A percentile compares a stretch with the other conserved stretches of the same genome.
Evolutionary conservation across 2,797 vertebrate genomes (phyloP).

Genomic region (Coregonus sp.): DNA sequence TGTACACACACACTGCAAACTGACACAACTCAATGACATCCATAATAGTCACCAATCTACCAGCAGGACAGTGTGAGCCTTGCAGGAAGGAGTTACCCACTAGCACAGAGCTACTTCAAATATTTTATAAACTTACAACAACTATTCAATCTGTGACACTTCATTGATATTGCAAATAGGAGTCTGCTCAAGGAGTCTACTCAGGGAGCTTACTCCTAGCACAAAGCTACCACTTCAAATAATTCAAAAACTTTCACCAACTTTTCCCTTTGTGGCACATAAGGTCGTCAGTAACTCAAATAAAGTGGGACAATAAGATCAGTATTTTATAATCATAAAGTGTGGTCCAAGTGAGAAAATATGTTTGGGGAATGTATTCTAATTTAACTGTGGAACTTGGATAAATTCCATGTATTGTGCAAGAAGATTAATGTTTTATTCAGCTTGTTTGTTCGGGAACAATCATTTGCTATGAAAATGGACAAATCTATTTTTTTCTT

Average conservation of each 20-base stretch:
- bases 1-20: conserved; percentile 6
- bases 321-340: neutral
- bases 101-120: neutral
- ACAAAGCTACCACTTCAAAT: neutral
- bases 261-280: neutral
- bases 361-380: neutral
- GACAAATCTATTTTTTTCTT: neutral
- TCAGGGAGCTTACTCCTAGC: neutral
- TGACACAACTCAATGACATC: neutral
- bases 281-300: neutral
- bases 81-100: neutral
- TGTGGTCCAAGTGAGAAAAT: neutral
- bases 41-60: neutral
- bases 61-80: neutral
- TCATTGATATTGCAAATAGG: neutral
- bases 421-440: neutral
- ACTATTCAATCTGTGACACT: neutral
- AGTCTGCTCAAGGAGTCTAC: neutral
- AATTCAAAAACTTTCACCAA: neutral
- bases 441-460: neutral
- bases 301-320: neutral
- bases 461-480: neutral
- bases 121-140: neutral
- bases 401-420: neutral
- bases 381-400: conserved; percentile 2